Base-by-base conservation (phyloP, 1,140 invertebrate genomes). In the Drosophila lowei region DNA sequence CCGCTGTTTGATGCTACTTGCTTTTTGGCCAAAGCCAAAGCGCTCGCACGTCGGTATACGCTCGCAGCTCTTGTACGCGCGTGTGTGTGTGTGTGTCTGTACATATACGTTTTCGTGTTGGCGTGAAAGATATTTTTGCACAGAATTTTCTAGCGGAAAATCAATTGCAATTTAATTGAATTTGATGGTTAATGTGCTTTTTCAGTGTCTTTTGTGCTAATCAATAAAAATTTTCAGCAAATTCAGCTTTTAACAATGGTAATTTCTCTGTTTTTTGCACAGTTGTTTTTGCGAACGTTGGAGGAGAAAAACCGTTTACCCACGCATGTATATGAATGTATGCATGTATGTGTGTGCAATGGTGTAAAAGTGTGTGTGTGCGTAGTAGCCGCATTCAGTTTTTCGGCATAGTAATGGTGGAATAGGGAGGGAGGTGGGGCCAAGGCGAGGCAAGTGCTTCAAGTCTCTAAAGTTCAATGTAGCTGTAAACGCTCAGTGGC, bases 81-180 rank as follows among this genome's bases (percentile, higher is more conserved):
- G 53, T 54, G 46, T 44, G 47, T 41, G 53, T 59, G 61, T 74
- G 59, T 68, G 18, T 66, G 38, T 52, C 44, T 73, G 46, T 59
- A 38, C 34, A 38, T 13, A 38, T 38, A 38, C 34, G 72, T 68
- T 42, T 56, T 59, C 66, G 63, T 70, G 77, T 76, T 68, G 66
- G 49, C 63, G 77, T 72, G 73, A 60, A 86, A 88, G 73, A 74
- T 83, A 86, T 79, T 88, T 81, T 86, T 83, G 83, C 83, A 86
- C 74, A 83, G 71, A 88, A 88, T 79, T 86, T 88, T 86, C 70
- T 16, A 64, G 79, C 52, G 71, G 53, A 77, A 86, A 86, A 88
- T 88, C 83, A 88, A 88, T 83, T 76, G 71, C 46, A 49, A 83
- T 70, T 71, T 53, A 48, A 54, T 46, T 44, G 48, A 83, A 88